Percentiles rank a stretch among this genome's conserved stretches.
Evolutionary conservation across 1,140 invertebrate species (phyloP).

Genomic region (Hylaeus volcanicus): DNA sequence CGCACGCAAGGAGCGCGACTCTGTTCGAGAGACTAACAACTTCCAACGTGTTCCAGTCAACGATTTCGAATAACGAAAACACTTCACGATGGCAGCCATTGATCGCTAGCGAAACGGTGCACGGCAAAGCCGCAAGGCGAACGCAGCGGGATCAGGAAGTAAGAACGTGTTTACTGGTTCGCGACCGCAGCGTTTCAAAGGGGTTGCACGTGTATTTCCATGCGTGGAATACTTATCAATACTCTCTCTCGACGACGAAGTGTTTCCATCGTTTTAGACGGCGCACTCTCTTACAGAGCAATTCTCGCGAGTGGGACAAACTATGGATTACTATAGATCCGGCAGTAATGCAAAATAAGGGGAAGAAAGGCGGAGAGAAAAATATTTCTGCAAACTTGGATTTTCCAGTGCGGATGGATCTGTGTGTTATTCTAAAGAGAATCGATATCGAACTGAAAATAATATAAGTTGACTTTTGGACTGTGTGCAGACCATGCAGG

Average conservation of each 20-base stretch:
- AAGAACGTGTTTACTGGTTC: conserved; percentile 30
- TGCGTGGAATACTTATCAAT: conserved; percentile 25
- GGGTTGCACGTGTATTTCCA: conserved; percentile 41
- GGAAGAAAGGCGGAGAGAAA: too few species aligned
- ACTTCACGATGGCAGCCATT: conserved; percentile 33
- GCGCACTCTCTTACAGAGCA: not conserved
- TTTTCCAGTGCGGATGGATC: too few species aligned
- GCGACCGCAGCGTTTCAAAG: conserved; percentile 39
- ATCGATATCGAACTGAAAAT: too few species aligned
- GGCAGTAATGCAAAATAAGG: too few species aligned
- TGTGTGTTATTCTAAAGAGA: too few species aligned
- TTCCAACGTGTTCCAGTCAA: conserved; percentile 32
- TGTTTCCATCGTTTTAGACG: conserved; percentile 19
- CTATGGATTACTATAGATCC: too few species aligned
- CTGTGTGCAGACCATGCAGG: too few species aligned
- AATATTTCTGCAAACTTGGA: too few species aligned
- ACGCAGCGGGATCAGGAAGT: conserved; percentile 31
- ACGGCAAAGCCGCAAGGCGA: conserved; percentile 13
- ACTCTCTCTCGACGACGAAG: conserved; percentile 5
- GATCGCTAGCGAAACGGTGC: conserved; percentile 29
- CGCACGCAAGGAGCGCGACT: conserved; percentile 7
- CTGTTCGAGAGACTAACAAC: conserved; percentile 22
- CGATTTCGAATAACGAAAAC: conserved; percentile 41
- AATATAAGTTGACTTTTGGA: too few species aligned
- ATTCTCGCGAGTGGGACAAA: not conserved